phyloP scores from a whole-genome alignment of 2,888 invertebrate genomes.

The Tinea semifulvella region DNA sequence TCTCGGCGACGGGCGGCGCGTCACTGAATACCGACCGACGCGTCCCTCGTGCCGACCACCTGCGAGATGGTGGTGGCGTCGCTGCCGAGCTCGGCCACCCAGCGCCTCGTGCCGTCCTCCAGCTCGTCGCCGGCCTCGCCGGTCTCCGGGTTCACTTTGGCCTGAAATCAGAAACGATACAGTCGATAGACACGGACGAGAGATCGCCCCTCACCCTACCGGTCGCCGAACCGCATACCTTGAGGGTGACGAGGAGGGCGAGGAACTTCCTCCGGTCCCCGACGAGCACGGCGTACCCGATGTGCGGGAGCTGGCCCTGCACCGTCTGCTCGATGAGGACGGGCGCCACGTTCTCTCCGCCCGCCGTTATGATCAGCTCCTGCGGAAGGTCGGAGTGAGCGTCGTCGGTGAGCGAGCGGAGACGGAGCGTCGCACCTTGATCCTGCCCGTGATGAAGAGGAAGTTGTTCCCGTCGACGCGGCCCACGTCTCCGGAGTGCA shows the following conservation, averaged over 20 bases:
- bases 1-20: too few relatives aligned
- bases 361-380: constrained; percentile 92
- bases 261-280: constrained; percentile 91
- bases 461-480: constrained; percentile 77
- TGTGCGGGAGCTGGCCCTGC: constrained; percentile 76
- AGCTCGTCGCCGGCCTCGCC: constrained; percentile 78
- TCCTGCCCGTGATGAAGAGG: constrained; percentile 79
- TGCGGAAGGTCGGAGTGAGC: constrained; percentile 25
- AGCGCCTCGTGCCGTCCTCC: constrained; percentile 69
- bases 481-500: constrained; percentile 90
- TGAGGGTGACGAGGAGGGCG: constrained; percentile 82
- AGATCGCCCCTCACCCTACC: too few relatives aligned
- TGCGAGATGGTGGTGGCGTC: constrained; percentile 75
- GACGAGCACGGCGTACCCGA: constrained; percentile 86
- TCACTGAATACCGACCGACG: constrained; percentile 49
- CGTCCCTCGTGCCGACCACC: constrained; percentile 70
- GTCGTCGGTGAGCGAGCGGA: background rate
- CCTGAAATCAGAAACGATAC: constrained; percentile 66
- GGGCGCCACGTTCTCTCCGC: constrained; percentile 92
- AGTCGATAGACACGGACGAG: too few relatives aligned
- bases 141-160: constrained; percentile 76
- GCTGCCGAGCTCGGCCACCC: constrained; percentile 76
- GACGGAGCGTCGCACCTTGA: constrained; percentile 59
- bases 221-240: too few relatives aligned
- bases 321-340: constrained; percentile 86